Conservation (phyloP, 2,113 vertebrate genomes). For the Neotragus moschatus region DNA sequence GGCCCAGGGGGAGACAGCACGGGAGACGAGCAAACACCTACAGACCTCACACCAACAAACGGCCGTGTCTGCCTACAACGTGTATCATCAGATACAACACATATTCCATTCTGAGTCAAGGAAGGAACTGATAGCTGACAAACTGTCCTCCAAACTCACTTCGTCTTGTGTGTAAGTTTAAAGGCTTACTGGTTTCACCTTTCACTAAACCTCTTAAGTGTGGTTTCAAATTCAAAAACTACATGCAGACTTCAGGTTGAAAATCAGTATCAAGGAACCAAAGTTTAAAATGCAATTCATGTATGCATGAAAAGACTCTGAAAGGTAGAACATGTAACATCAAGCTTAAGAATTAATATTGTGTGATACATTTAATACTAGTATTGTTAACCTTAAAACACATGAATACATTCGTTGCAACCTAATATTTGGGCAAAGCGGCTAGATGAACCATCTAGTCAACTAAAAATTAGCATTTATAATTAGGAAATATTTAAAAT, state of each 20-base stretch:
- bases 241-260: neutral
- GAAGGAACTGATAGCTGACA: neutral
- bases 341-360: neutral
- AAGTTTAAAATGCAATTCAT: neutral
- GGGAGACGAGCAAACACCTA: neutral
- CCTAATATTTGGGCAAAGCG: neutral
- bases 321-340: neutral
- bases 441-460: neutral
- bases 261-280: neutral
- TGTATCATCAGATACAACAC: neutral
- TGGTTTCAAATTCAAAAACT: conserved; percentile 23
- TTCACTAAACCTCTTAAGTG: neutral
- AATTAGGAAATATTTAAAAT: neutral
- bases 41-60: neutral
- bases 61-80: neutral
- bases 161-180: neutral
- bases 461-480: neutral
- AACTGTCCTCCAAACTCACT: neutral
- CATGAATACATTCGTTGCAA: neutral
- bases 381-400: neutral
- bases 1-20: neutral
- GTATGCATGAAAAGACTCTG: neutral
- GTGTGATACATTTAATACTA: neutral
- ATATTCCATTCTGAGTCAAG: neutral
- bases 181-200: neutral